Conservation (phyloP, 2,113 vertebrate genomes). For the Xenopus borealis region DNA sequence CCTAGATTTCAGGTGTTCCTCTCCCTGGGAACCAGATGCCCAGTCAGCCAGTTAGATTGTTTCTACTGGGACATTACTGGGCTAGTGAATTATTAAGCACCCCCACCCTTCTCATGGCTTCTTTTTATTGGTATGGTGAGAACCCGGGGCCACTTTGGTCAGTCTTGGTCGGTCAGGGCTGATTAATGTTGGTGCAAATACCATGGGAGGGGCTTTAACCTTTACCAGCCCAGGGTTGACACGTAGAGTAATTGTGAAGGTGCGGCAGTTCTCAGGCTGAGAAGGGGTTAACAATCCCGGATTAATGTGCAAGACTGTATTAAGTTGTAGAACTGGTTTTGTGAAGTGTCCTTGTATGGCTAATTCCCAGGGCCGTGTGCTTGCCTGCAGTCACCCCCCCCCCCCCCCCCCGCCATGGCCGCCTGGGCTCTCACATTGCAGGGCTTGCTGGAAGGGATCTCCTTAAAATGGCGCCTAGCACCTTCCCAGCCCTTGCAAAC, state of each 20-base stretch:
- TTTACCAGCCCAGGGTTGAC: too few species aligned
- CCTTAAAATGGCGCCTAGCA: slow-evolving; percentile 77
- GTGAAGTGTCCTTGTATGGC: slow-evolving; percentile 27
- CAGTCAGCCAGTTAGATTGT: neutral
- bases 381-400: slow-evolving; percentile 5
- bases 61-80: neutral
- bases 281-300: too few species aligned
- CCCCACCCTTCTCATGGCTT: neutral
- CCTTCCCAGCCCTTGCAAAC: slow-evolving; percentile 54
- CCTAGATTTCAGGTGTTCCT: neutral
- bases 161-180: neutral
- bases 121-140: slow-evolving; percentile 25
- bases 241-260: too few species aligned
- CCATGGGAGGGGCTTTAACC: neutral
- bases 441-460: slow-evolving; percentile 71
- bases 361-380: neutral
- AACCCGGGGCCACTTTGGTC: slow-evolving; percentile 30
- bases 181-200: neutral
- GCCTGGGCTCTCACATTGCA: slow-evolving; percentile 2
- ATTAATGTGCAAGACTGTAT: neutral
- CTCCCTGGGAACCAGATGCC: neutral
- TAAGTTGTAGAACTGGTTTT: too few species aligned
- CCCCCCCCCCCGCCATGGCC: neutral
- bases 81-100: slow-evolving; percentile 21
- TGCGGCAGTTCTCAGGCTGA: too few species aligned